phyloP scores from a whole-genome alignment of 2,113 vertebrate species.

The Apodemus speciosus region DNA sequence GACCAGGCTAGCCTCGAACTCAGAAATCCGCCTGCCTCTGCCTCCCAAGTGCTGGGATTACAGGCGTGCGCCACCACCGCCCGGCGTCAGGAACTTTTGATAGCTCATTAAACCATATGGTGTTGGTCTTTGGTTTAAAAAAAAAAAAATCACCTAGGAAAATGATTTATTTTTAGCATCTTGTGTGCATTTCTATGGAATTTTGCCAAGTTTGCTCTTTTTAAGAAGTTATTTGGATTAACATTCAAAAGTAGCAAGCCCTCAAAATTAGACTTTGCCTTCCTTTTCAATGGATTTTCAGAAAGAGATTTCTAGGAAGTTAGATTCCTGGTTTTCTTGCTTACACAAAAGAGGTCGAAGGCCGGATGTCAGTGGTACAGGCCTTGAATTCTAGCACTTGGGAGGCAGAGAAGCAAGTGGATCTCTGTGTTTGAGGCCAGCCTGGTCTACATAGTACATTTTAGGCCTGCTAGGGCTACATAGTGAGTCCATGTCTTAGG shows the following conservation, averaged over 20 bases:
- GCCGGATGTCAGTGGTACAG: too few species aligned
- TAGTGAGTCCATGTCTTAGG: neutral
- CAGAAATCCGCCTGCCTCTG: too few species aligned
- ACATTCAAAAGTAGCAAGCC: constrained; percentile 7
- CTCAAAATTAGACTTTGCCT: constrained; percentile 27
- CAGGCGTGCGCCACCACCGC: too few species aligned
- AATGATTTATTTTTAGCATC: constrained; percentile 51
- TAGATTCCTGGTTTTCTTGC: constrained; percentile 33
- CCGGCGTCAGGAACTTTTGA: neutral
- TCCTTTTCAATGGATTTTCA: constrained; percentile 14
- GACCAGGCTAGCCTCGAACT: too few species aligned
- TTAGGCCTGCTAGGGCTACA: neutral
- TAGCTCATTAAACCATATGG: neutral
- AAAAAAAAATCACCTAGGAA: constrained; percentile 34
- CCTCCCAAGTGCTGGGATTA: too few species aligned
- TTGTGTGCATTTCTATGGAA: constrained; percentile 13
- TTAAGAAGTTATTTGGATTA: constrained; percentile 33
- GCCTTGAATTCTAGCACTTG: neutral
- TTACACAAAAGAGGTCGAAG: neutral
- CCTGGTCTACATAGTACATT: neutral
- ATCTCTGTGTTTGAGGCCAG: neutral
- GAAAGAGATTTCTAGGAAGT: constrained; percentile 53
- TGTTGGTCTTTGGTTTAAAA: neutral
- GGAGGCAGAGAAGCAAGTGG: neutral
- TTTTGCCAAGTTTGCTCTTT: constrained; percentile 39